These are phyloP conservation scores for Bostrychus sinensis DNA, from an alignment of 2,113 vertebrate genomes.

Conservation along the genomic window DNA sequence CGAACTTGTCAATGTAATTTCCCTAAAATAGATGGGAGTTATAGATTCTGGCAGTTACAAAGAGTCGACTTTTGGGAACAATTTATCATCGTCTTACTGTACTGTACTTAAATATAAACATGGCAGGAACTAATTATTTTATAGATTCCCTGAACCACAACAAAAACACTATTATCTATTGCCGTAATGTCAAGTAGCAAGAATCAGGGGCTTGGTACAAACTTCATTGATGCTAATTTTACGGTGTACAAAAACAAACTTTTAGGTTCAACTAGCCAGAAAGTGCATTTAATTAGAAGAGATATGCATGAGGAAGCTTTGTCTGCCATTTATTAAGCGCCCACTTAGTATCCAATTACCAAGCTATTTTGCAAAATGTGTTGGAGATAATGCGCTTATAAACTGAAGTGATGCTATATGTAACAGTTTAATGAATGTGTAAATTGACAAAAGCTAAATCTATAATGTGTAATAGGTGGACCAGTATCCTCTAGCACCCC, in stretches of 20 bases:
- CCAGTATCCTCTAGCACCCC: no score
- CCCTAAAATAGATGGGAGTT: neutral
- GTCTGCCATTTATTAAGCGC: neutral
- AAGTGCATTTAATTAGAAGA: slow-evolving; percentile 1
- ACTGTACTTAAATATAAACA: neutral
- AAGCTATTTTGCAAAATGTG: neutral
- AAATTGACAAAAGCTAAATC: neutral
- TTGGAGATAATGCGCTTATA: neutral
- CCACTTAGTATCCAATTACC: neutral
- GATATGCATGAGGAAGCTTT: neutral
- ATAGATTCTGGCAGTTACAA: neutral
- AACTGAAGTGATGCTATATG: neutral
- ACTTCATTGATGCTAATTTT: neutral
- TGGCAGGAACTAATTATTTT: slow-evolving; percentile 9
- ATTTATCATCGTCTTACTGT: neutral
- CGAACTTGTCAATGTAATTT: slow-evolving; percentile 3
- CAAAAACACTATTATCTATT: neutral
- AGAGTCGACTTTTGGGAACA: slow-evolving; percentile 1
- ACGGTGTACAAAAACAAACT: neutral
- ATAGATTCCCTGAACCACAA: neutral
- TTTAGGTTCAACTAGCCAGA: neutral
- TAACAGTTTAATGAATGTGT: neutral
- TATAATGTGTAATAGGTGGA: neutral
- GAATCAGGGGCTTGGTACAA: neutral
- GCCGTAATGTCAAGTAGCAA: neutral